Evolutionary conservation across 2,888 invertebrate genomes (phyloP), one percentile per base, ranked within the genome.

Genomic region (Xestia c-nigrum): DNA sequence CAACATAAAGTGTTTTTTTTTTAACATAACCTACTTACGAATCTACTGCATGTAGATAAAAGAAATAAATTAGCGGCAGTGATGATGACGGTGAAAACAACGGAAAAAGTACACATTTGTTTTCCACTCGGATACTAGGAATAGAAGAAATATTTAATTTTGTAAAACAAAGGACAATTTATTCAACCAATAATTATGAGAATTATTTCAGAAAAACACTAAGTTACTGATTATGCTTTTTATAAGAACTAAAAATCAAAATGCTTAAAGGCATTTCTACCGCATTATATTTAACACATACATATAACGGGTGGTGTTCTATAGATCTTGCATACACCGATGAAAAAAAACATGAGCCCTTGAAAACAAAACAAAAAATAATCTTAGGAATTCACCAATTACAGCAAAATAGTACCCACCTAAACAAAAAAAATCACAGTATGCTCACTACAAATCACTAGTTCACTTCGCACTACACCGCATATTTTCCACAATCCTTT

Each of bases 361-460:
- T 24, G 5, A 12, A 12, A 40, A 43, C 5, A 14, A 16, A n/a
- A 38, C 46, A 21, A 47, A 57, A 24, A 24, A 55, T 1, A 9
- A 21, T 4, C 19, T 14, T 0, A 16, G 3, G 1, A 14, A 14
- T 19, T 7, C 19, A 31, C 0, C 38, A 63, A 43, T n/a, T 24
- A 66, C 3, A 72, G 24, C 21, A 65, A 71, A 64, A 46, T 50
- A 1, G 5, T 78, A 74, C 83, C 57, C 24, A 66, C 61, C 38
- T 61, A 14, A 64, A 31, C 21, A 57, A 74, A 75, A 64, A 63
- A 70, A 14, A 65, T 40, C 55, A 31, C n/a, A 40, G 47, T 47
- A n/a, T 19, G 16, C 16, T 55, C 50, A 73, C 47, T 55, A 9
- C 9, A 16, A 43, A 31, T 52, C 38, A 72, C 52, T 24, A 73